A percentile compares a stretch with the other conserved stretches of the same genome.
Conservation (phyloP, 2,888 invertebrate species). For the Drosophila mulleri region DNA sequence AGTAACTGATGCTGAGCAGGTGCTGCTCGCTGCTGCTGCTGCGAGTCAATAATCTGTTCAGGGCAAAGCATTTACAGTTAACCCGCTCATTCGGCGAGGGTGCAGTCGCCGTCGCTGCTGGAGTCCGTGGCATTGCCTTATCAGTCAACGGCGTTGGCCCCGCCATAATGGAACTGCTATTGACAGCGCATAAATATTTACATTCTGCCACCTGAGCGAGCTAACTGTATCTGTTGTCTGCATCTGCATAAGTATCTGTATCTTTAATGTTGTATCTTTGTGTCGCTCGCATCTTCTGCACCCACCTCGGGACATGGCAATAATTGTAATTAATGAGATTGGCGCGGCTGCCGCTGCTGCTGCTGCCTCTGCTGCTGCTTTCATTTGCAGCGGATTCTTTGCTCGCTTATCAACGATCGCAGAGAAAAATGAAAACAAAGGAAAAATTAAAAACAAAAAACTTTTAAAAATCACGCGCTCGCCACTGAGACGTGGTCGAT, state of each 20-base stretch:
- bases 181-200: constrained; percentile 52
- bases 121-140: constrained; percentile 19
- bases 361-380: not conserved
- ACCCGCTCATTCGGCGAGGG: constrained; percentile 11
- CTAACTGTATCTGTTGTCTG: constrained; percentile 13
- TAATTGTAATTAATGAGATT: constrained; percentile 37
- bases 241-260: constrained; percentile 27
- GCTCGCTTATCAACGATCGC: constrained; percentile 16
- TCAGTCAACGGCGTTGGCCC: constrained; percentile 35
- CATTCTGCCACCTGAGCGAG: constrained; percentile 31
- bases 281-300: constrained; percentile 12
- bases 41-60: constrained; percentile 11
- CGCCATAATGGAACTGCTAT: constrained; percentile 43
- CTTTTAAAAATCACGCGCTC: constrained; percentile 36
- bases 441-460: not conserved
- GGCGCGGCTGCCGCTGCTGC: constrained; percentile 1
- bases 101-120: not conserved
- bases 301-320: constrained; percentile 15
- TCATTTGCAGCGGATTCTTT: constrained; percentile 6
- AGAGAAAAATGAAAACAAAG: not conserved
- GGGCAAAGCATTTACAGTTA: constrained; percentile 15
- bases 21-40: not conserved
- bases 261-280: constrained; percentile 17
- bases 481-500: constrained; percentile 14
- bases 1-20: not conserved